A percentile compares a stretch with the other conserved stretches of the same genome.
phyloP scores from a whole-genome alignment of 92 coral and sea anemone genomes.

The Zoanthus gigantus region DNA sequence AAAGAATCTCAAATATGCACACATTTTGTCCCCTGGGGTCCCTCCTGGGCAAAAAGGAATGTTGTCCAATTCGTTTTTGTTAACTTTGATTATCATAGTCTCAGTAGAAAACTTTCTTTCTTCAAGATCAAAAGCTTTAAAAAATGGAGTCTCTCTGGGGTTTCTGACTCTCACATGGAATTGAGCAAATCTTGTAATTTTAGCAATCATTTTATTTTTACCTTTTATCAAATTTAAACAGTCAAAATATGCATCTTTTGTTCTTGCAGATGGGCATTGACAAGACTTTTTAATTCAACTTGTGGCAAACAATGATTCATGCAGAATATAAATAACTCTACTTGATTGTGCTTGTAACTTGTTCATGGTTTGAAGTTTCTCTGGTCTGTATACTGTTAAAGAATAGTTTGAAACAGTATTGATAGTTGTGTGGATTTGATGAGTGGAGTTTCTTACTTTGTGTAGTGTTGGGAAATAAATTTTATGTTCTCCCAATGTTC shows the following conservation, averaged over 20 bases:
- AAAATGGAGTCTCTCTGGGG: too few species aligned
- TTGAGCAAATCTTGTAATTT: background rate
- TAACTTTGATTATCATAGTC: too few species aligned
- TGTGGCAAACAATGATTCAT: background rate
- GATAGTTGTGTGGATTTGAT: background rate
- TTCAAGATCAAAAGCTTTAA: too few species aligned
- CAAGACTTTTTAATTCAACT: background rate
- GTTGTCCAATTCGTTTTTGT: too few species aligned
- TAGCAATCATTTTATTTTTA: too few species aligned
- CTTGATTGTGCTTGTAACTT: conserved; percentile 5
- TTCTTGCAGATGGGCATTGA: conserved; percentile 30
- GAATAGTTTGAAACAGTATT: background rate
- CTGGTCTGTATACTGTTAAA: background rate
- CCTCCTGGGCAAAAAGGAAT: too few species aligned
- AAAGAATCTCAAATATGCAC: too few species aligned
- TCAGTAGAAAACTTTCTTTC: too few species aligned
- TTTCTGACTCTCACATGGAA: too few species aligned
- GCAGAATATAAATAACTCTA: background rate
- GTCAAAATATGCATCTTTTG: background rate
- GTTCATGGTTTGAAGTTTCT: background rate
- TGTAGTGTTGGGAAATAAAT: too few species aligned
- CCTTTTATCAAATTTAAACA: background rate
- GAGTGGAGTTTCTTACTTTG: background rate
- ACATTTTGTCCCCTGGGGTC: too few species aligned
- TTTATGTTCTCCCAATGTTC: too few species aligned